These are phyloP conservation scores for Salpingus planirostris DNA, from an alignment of 2,888 invertebrate genomes.

Conservation along the genomic window DNA sequence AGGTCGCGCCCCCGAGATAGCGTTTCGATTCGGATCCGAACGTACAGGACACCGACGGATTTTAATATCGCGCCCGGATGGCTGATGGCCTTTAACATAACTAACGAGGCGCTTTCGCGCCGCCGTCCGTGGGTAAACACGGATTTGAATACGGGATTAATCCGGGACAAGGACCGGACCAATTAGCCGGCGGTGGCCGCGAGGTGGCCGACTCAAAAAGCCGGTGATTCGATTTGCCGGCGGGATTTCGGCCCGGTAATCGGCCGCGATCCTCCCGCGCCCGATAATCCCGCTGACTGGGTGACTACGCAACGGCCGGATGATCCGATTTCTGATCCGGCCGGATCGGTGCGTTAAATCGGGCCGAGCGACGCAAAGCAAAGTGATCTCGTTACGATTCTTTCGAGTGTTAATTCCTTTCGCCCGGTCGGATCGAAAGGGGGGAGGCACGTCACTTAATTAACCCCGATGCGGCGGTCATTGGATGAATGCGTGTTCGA, in stretches of 20 bases:
- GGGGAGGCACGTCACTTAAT: too few relatives aligned
- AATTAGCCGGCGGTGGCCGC: conserved; percentile 13
- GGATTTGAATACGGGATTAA: conserved; percentile 25
- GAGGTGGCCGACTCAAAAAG: conserved; percentile 7
- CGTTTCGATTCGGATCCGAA: conserved; percentile 34
- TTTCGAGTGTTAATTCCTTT: conserved; percentile 3
- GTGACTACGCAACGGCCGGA: too few relatives aligned
- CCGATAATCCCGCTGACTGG: conserved; percentile 33
- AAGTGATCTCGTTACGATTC: conserved; percentile 11
- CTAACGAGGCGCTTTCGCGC: conserved; percentile 38
- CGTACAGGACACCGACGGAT: conserved; percentile 23
- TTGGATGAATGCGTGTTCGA: conserved; percentile 6
- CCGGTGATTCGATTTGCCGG: not conserved
- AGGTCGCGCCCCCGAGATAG: conserved; percentile 31
- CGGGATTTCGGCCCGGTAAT: conserved; percentile 9
- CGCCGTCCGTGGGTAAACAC: conserved; percentile 22
- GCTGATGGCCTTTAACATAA: conserved; percentile 31
- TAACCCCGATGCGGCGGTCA: too few relatives aligned
- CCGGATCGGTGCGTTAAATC: conserved; percentile 34
- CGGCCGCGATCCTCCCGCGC: conserved; percentile 30
- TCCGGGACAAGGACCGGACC: conserved; percentile 11
- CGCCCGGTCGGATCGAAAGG: conserved; percentile 1
- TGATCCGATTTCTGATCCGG: conserved; percentile 30
- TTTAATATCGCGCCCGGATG: too few relatives aligned
- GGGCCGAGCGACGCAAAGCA: conserved; percentile 22